Conservation (phyloP, 1,140 invertebrate genomes). For the Camponotus vicinus region DNA sequence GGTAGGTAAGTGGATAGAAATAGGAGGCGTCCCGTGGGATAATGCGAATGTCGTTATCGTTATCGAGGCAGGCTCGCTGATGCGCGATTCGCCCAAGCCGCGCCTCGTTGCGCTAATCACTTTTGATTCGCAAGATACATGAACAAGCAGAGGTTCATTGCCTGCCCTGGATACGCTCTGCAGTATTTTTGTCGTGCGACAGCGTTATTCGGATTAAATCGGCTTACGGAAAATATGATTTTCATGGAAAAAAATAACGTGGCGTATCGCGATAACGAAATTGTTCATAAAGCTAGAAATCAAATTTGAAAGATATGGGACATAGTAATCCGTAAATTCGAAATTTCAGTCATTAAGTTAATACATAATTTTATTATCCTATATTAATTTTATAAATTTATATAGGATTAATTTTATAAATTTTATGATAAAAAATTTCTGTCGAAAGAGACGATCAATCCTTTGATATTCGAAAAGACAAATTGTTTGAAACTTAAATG, state of each 20-base stretch:
- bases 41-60: constrained; percentile 81
- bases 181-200: neutral
- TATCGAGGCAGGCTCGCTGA: constrained; percentile 71
- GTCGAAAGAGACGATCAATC: neutral
- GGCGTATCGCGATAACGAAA: neutral
- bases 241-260: neutral
- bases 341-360: neutral
- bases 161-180: neutral
- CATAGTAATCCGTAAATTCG: neutral
- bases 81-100: neutral
- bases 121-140: constrained; percentile 66
- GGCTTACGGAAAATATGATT: neutral
- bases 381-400: neutral
- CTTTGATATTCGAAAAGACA: neutral
- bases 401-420: neutral
- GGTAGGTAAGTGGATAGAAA: too few species aligned
- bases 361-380: neutral
- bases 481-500: neutral
- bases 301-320: neutral
- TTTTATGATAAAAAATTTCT: neutral
- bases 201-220: neutral
- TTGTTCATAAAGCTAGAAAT: neutral
- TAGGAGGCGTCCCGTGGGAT: constrained; percentile 49
- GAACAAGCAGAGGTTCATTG: neutral
- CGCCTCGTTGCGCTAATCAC: constrained; percentile 66